A percentile compares a stretch with the other conserved stretches of the same genome.
phyloP scores from a whole-genome alignment of 92 coral and sea anemone genomes.

The Porites cylindrica region DNA sequence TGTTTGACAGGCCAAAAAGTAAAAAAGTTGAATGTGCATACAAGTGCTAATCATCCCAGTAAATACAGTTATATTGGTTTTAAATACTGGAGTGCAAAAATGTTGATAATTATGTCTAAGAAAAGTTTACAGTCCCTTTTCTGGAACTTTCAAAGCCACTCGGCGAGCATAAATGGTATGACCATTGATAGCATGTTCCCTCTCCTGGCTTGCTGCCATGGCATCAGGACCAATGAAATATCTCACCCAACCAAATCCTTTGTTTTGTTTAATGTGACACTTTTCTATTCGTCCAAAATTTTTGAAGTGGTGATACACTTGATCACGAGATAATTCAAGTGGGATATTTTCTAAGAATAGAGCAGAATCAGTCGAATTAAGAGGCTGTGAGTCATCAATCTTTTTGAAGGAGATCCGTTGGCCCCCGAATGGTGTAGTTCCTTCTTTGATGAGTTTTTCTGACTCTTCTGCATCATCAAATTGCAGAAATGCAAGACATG shows the following conservation, averaged over 20 bases:
- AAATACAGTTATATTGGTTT: too few species aligned
- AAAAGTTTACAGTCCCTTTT: background rate
- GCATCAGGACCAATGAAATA: background rate
- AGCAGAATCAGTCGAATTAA: background rate
- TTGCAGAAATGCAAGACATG: constrained; percentile 51
- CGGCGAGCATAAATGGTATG: background rate
- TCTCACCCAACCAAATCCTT: constrained; percentile 7
- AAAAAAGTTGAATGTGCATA: too few species aligned
- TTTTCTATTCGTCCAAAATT: background rate
- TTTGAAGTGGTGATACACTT: constrained; percentile 4
- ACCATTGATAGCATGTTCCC: background rate
- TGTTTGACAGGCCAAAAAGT: too few species aligned
- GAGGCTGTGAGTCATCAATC: constrained; percentile 12
- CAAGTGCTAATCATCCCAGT: too few species aligned
- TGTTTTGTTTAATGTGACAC: background rate
- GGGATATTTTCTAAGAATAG: background rate
- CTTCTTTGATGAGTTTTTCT: constrained; percentile 20
- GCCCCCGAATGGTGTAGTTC: constrained; percentile 31
- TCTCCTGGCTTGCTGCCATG: constrained; percentile 1
- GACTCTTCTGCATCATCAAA: constrained; percentile 37
- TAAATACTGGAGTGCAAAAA: too few species aligned
- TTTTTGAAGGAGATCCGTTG: constrained; percentile 23
- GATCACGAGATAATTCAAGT: background rate
- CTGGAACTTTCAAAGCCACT: background rate
- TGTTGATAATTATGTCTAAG: background rate